Evolutionary conservation across 2,888 invertebrate genomes (phyloP), one percentile per base, ranked within the genome.

Genomic region (Brachylomia viminalis): DNA sequence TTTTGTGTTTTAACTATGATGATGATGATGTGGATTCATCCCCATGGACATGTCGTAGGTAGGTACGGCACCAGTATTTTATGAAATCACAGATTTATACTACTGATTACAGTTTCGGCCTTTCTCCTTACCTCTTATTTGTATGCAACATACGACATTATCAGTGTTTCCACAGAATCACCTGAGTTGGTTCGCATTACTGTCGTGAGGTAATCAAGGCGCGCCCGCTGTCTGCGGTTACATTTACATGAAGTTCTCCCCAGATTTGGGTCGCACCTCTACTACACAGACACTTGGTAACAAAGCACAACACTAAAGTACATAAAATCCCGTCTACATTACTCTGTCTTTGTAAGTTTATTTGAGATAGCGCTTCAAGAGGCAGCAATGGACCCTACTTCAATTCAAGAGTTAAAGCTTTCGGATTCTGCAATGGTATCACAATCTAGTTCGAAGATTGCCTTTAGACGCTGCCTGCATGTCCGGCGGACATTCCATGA

Each of bases 401-500:
- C 38, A 59, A 52, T 23, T 45, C 61, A 74, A 15, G 45, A 70
- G 30, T 52, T 15, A 27, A 61, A 38, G 38, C 64, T 61, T 59
- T 72, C 64, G 47, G 38, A 54, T n/a, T 66, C 47, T 72, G 66
- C 72, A 62, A 38, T 27, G 54, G 73, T 78, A 66, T 68, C 71
- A 73, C 77, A 75, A 58, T 87, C 49, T 11, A 42, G 66, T 71
- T 47, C 69, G 33, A 78, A 68, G 79, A 69, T 71, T 62, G 67
- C 70, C 72, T 88, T 77, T 75, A 76, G 58, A 66, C 70, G 73
- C 61, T 45, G 77, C 62, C n/a, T 80, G 74, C 77, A 79, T 54
- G 73, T 86, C 88, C 92, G 92, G 90, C 92, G 92, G 92, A 92
- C 82, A 90, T 92, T 58, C 92, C 92, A 89, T 83, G 83, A 72